Evolutionary conservation across 2,797 vertebrate species (phyloP), one percentile per base, ranked within the genome.

Genomic region (Acanthopagrus latus): DNA sequence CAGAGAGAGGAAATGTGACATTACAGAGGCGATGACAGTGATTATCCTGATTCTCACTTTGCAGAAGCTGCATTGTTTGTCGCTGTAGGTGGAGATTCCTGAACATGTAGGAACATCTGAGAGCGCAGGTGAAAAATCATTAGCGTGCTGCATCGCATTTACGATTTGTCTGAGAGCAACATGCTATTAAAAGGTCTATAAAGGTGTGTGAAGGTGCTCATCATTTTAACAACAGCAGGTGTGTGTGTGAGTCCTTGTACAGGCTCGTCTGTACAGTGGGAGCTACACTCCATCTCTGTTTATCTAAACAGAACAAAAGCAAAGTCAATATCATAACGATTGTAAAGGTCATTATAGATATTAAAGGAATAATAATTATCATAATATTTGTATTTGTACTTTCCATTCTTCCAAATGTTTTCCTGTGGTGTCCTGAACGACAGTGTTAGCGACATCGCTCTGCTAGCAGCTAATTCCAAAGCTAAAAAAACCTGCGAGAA

Each of bases 1-100:
- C 29, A 55, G 23, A 0, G n/a, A 50, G 88, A 70, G 33, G 55
- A 84, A 68, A 78, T 44, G 68, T 57, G 23, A 64, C 59, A 47
- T 52, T 20, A 71, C 3, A 7, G 46, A 62, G 64, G 59, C 79
- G 79, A 89, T 85, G 75, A 82, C 29, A 83, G 82, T 80, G 25
- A 64, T 82, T 73, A 60, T 14, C 41, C 10, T 62, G 63, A 76
- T 74, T 77, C 74, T 66, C 57, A 75, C 73, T 77, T 41, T 33
- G 54, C 76, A 78, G 27, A 29, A 68, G 23, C 41, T 65, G 48
- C 25, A 79, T 21, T 69, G 71, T 85, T 76, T 78, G 23, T 57
- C 9, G 7, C 58, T 71, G 11, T 5, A 63, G 59, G 80, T 52
- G 33, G 55, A 78, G 38, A 72, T 73, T 51, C 27, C 47, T 56